phyloP scores from a whole-genome alignment of 2,888 invertebrate genomes.

The Drosophila demipolita region DNA sequence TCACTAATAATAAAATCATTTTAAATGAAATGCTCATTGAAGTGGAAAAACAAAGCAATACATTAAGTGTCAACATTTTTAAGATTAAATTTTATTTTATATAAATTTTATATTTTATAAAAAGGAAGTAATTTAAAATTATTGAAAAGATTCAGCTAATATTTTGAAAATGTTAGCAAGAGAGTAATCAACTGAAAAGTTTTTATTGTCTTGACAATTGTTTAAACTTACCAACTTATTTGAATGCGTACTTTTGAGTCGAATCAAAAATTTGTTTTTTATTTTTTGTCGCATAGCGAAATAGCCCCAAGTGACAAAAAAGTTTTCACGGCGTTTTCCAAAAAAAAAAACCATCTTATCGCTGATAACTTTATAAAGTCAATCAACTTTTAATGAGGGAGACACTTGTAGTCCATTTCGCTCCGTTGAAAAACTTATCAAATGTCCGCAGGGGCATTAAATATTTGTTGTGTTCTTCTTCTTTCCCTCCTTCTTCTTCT shows the following conservation, averaged over 20 bases:
- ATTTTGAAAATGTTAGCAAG: not conserved
- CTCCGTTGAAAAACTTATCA: conserved; percentile 68
- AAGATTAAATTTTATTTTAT: not conserved
- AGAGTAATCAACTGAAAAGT: not conserved
- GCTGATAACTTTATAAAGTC: conserved; percentile 58
- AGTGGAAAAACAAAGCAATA: not conserved
- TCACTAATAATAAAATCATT: not conserved
- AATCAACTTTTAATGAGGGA: conserved; percentile 77
- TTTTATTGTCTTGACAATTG: not conserved
- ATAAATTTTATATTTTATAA: not conserved
- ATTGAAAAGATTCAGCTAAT: not conserved
- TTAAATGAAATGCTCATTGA: not conserved
- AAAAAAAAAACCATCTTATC: not conserved
- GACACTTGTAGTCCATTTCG: conserved; percentile 35
- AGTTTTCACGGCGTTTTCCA: conserved; percentile 34
- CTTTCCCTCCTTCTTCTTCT: conserved; percentile 2
- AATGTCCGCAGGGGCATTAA: conserved; percentile 58
- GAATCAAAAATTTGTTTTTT: conserved; percentile 25
- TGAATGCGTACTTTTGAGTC: conserved; percentile 15
- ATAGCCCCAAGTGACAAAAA: conserved; percentile 37
- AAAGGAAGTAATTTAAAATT: not conserved
- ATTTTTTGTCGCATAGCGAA: conserved; percentile 36
- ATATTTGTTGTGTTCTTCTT: conserved; percentile 32
- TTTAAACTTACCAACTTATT: conserved; percentile 21
- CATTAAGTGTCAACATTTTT: not conserved